phyloP scores from a whole-genome alignment of 2,888 invertebrate genomes.

The Polietes domitor region DNA sequence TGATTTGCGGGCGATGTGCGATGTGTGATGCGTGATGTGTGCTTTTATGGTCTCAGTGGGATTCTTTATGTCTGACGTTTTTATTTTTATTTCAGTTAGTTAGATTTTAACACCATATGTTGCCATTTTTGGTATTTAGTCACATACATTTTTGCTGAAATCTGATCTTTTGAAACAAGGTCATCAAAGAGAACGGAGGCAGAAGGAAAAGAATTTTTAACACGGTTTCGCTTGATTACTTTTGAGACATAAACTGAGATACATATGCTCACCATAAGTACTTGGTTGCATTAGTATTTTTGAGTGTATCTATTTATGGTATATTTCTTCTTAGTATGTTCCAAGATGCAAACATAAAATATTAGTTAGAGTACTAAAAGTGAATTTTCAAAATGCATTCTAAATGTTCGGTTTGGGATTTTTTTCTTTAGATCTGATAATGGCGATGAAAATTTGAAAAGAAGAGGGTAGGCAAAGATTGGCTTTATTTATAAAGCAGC shows the following conservation, averaged over 20 bases:
- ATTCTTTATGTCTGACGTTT: neutral
- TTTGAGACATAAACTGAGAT: neutral
- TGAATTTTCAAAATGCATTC: too few relatives aligned
- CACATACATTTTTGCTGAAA: conserved; percentile 5
- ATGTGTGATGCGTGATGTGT: too few relatives aligned
- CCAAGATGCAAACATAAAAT: neutral
- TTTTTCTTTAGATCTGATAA: too few relatives aligned
- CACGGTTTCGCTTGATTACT: neutral
- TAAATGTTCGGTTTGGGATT: too few relatives aligned
- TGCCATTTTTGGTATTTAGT: neutral
- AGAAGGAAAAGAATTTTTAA: neutral
- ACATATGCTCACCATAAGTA: neutral
- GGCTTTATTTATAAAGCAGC: too few relatives aligned
- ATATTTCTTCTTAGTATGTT: conserved; percentile 43
- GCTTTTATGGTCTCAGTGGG: neutral
- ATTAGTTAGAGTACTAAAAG: too few relatives aligned
- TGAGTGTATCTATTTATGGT: conserved; percentile 25
- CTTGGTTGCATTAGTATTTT: neutral
- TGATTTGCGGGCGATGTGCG: neutral
- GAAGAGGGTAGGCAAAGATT: too few relatives aligned
- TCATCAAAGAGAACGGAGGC: conserved; percentile 14
- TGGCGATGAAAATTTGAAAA: too few relatives aligned
- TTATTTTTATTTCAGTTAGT: neutral
- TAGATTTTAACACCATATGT: conserved; percentile 20
- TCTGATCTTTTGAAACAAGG: conserved; percentile 16